Evolutionary conservation across 2,797 vertebrate species (phyloP).

Genomic region (Gymnocypris eckloni): DNA sequence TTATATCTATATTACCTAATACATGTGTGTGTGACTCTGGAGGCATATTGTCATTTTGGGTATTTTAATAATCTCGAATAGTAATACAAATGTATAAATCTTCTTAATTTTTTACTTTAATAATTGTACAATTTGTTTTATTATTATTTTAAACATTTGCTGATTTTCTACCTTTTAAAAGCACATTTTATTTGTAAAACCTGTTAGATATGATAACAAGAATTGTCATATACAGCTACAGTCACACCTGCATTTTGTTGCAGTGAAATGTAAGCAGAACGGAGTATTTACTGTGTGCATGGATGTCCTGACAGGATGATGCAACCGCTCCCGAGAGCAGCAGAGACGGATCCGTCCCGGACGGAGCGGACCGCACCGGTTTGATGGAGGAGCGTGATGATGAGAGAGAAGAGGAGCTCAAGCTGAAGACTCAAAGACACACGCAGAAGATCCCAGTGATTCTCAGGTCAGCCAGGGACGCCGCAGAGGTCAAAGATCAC

Average conservation of each 20-base stretch:
- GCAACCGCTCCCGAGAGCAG: neutral
- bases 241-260: neutral
- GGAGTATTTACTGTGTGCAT: neutral
- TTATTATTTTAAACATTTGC: too few relatives aligned
- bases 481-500: neutral
- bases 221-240: neutral
- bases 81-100: neutral
- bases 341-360: neutral
- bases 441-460: neutral
- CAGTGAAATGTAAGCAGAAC: too few relatives aligned
- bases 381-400: conserved; percentile 33
- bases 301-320: conserved; percentile 42
- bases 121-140: too few relatives aligned
- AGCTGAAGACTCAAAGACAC: conserved; percentile 4
- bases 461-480: conserved; percentile 3
- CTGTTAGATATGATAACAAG: neutral
- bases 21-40: neutral
- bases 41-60: neutral
- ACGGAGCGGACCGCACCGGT: neutral
- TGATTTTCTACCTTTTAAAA: neutral
- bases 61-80: neutral
- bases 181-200: neutral
- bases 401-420: neutral
- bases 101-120: too few relatives aligned
- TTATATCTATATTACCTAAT: neutral